Base-by-base conservation (phyloP, 2,113 vertebrate species). In the Apodemus sylvaticus region DNA sequence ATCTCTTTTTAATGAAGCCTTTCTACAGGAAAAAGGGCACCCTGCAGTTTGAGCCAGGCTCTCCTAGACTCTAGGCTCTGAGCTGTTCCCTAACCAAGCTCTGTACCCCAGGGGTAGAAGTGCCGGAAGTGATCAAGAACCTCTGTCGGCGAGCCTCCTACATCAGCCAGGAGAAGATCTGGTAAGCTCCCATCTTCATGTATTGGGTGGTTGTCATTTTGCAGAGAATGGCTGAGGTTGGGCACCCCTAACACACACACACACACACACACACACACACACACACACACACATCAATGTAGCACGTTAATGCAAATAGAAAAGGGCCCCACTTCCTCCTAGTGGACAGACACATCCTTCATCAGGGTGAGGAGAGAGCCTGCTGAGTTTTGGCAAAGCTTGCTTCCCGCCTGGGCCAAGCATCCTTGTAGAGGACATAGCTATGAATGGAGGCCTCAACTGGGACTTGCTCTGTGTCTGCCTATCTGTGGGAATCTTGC, bases 81-180 rank as follows among this genome's bases (percentile, higher is more conserved):
- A 90, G 31, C 77, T 73, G 20, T 86, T 78, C 24, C 70, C 70
- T 48, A 85, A 39, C 71, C 42, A 1, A 1, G 31, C 51, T 91
- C 94, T 95, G n/a, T 45, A 3, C 92, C 91, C 16, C 97, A 99
- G 99, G 99, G 42, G 98, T 99, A 98, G 99, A 99, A 89, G 98
- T 98, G 53, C 98, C 98, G 42, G 98, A 98, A 82, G 98, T 98
- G 94, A 99, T 98, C 90, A 98, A 98, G n/a, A 97, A 98, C 88
- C 98, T 98, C 85, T 98, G 98, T 82, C 98, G 99, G 48, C 96
- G 98, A 92, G 99, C 99, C 79, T 99, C 99, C 93, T 99, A 99
- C 86, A 93, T 97, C 62, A 97, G 97, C 86, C 97, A 97, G 58
- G 97, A 97, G 73, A 90, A 94, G 68, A 81, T 98, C 55, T 97